phyloP scores from a whole-genome alignment of 2,113 vertebrate species.

The Oreochromis tanganicae region DNA sequence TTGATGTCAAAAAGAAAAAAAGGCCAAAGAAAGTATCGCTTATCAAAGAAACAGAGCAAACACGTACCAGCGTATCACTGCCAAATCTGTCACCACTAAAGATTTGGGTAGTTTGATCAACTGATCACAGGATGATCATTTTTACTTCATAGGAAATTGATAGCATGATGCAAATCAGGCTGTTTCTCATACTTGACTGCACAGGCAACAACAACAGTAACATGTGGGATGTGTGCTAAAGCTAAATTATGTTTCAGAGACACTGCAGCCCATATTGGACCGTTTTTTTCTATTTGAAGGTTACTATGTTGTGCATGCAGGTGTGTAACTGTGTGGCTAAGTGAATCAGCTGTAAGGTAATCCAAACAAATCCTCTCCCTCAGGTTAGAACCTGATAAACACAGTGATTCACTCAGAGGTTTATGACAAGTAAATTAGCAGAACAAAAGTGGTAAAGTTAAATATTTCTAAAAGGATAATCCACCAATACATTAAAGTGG shows the following conservation, averaged over 20 bases:
- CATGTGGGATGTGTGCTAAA: not conserved
- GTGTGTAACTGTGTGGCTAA: not conserved
- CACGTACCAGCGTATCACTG: accelerated
- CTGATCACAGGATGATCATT: accelerated
- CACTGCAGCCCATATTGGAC: not conserved
- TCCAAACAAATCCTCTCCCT: not conserved
- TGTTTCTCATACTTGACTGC: accelerated
- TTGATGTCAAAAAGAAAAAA: not conserved
- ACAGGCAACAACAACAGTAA: not conserved
- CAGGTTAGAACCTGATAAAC: not conserved
- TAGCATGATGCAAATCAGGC: not conserved
- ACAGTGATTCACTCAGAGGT: not conserved
- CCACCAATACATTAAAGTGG: not conserved
- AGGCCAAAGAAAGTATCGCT: not conserved
- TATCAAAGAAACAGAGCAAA: not conserved
- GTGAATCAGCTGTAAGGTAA: not conserved
- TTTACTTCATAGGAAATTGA: not conserved
- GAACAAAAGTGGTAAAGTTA: not conserved
- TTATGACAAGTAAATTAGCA: not conserved
- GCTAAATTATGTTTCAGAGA: not conserved
- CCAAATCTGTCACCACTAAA: not conserved
- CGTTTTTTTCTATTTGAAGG: not conserved
- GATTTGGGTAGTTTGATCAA: not conserved
- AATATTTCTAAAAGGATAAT: not conserved
- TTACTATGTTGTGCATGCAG: not conserved